Base-by-base conservation (phyloP, 2,113 vertebrate genomes). In the Bubo bubo region DNA sequence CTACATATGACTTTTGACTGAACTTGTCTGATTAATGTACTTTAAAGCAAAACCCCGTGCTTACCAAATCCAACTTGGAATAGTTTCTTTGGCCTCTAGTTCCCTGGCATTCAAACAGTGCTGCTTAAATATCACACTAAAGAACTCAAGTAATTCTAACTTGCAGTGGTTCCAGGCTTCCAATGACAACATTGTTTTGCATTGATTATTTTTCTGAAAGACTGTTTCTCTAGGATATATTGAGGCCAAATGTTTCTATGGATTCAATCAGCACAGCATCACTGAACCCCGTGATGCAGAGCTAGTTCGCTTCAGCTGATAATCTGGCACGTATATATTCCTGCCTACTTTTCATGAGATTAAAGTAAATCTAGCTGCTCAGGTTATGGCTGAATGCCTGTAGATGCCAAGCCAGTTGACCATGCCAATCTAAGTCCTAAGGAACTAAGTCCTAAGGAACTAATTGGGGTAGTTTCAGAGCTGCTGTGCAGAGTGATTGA, bases 41-140 rank as follows among this genome's bases (percentile, higher is more conserved):
- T 91, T 96, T 90, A 95, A 94, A 97, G 94, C 71, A 96, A 94
- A 94, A 86, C 32, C 47, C 52, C 0, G 1, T 71, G 76, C 79
- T 96, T 90, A 93, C 62, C 68, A 77, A 94, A 95, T 91, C 82
- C 81, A 77, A 86, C 58, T 96, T 96, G 85, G 87, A 96, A 93
- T 50, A 62, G 32, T 81, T 91, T 92, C 27, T 94, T 96, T 93
- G 97, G 93, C 84, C 59, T 88, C 76, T 63, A 85, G 63, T 55
- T 91, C 35, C 47, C 41, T 64, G 49, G 81, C 67, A 66, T n/a
- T 90, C 41, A 62, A 86, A 14, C 35, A 26, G 39, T 60, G 63
- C 49, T 95, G 10, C 55, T 86, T 95, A 92, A 91, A 84, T 63
- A 93, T 89, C 43, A 71, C 49, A 59, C 72, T 26, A 87, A 95